Base-by-base conservation (phyloP, 2,113 vertebrate genomes). In the Rynchops niger region DNA sequence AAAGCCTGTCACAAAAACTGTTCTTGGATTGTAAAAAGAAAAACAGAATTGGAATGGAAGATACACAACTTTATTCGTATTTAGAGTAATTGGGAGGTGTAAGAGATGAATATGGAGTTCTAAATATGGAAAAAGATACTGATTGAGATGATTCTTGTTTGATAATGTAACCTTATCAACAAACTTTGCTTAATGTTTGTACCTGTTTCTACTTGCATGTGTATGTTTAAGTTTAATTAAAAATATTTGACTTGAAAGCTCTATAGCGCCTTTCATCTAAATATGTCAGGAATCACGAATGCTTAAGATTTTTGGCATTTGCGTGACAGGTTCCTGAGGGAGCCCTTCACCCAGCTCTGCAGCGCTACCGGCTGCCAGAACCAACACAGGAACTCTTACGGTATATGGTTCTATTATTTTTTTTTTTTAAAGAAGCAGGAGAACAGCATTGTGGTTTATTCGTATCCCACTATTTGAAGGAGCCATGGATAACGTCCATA, bases 201-300 rank as follows among this genome's bases (percentile, higher is more conserved):
- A 96, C 61, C 80, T 82, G 86, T 93, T 89, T 96, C 89, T 93
- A 32, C 90, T 89, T 92, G 88, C 78, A 47, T 94, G 81, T 97
- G 32, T 95, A 85, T 97, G 77, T 95, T 97, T 73, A 90, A 95
- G 69, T 90, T 87, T 67, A 93, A 98, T 98, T 97, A 98, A 98
- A 97, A 92, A 62, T 69, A 56, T 97, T 95, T 97, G 14, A 97
- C 89, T 88, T 90, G 93, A 95, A 96, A 97, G 81, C 76, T 96
- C 72, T 94, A 89, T 93, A 97, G 94, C 32, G 30, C 95, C 93
- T 96, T 96, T 97, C 93, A 94, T 97, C 82, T 91, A 40, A 95
- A 63, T 93, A 67, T 43, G 63, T 91, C 63, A 93, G 82, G 91
- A 90, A 70, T 80, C 56, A 50, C 36, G 47, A 20, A 62, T 38